Conservation (phyloP, 2,888 invertebrate genomes). For the Caenorhabditis panamensis region DNA sequence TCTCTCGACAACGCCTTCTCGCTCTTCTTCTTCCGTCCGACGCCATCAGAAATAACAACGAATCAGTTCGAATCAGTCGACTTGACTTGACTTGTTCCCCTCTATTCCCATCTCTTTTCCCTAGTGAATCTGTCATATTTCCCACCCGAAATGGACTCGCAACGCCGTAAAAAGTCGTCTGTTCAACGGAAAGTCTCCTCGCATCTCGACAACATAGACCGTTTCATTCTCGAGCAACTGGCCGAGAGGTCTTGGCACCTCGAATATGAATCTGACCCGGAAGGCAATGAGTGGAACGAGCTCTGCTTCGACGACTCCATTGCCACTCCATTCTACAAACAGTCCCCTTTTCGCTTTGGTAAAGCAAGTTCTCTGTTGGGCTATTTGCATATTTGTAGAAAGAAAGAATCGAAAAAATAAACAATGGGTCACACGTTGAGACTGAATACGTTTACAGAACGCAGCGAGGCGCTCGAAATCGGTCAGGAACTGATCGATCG, state of each 20-base stretch:
- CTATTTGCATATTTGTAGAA: constrained; percentile 35
- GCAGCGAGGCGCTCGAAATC: constrained; percentile 80
- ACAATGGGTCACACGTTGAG: constrained; percentile 35
- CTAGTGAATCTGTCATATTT: not conserved
- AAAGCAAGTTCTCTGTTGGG: constrained; percentile 2
- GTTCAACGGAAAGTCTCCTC: constrained; percentile 25
- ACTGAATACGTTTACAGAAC: constrained; percentile 64
- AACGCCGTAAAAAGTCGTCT: constrained; percentile 38
- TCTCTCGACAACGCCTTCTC: constrained; percentile 34
- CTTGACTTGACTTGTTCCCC: constrained; percentile 27
- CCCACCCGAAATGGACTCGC: constrained; percentile 27
- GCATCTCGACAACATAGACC: constrained; percentile 51
- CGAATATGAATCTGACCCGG: constrained; percentile 56
- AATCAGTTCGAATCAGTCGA: constrained; percentile 54
- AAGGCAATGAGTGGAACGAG: constrained; percentile 56
- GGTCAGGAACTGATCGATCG: constrained; percentile 82
- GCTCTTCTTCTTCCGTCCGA: not conserved
- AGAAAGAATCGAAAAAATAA: constrained; percentile 28
- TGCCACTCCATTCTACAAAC: constrained; percentile 38
- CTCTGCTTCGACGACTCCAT: constrained; percentile 54
- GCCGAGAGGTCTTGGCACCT: constrained; percentile 43
- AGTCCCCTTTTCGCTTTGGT: constrained; percentile 47
- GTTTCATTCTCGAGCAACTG: constrained; percentile 47
- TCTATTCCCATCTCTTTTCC: constrained; percentile 9
- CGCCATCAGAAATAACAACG: constrained; percentile 20